These are phyloP conservation scores for Seira musarum DNA, from an alignment of 2,888 invertebrate species.

Conservation along the genomic window DNA sequence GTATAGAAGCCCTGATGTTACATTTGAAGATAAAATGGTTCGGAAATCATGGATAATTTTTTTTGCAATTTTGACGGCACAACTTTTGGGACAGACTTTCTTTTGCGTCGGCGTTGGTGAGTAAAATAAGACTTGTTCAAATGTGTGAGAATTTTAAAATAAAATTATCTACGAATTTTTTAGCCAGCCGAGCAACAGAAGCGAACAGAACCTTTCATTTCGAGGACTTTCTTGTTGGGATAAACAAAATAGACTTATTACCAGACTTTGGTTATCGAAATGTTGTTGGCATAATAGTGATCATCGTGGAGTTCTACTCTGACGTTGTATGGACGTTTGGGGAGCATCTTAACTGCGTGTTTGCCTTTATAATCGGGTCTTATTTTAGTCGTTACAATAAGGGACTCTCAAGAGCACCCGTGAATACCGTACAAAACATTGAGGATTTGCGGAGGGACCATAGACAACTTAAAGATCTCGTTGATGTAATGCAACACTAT, in stretches of 20 bases:
- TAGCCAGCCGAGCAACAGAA: no score
- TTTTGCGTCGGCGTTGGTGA: constrained; percentile 56
- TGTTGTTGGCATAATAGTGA: constrained; percentile 22
- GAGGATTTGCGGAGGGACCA: constrained; percentile 58
- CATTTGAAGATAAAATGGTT: constrained; percentile 51
- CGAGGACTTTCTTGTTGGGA: background rate
- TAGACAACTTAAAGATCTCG: constrained; percentile 45
- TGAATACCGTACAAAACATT: constrained; percentile 31
- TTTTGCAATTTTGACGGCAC: constrained; percentile 26
- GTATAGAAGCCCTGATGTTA: constrained; percentile 33
- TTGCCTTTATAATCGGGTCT: constrained; percentile 44
- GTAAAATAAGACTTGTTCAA: no score
- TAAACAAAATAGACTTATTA: constrained; percentile 1
- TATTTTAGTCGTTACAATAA: constrained; percentile 53
- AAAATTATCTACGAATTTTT: no score
- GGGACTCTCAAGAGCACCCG: constrained; percentile 26
- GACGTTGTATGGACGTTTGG: constrained; percentile 63
- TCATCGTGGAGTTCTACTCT: constrained; percentile 54
- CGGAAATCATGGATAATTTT: constrained; percentile 42
- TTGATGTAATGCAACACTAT: no score
- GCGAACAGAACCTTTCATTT: background rate
- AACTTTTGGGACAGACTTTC: constrained; percentile 40
- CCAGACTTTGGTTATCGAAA: background rate
- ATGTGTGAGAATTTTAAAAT: no score
- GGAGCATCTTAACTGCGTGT: constrained; percentile 45